Evolutionary conservation across 1,140 invertebrate species (phyloP), one percentile per base, ranked within the genome.

Genomic region (Drosophila mojavensis): DNA sequence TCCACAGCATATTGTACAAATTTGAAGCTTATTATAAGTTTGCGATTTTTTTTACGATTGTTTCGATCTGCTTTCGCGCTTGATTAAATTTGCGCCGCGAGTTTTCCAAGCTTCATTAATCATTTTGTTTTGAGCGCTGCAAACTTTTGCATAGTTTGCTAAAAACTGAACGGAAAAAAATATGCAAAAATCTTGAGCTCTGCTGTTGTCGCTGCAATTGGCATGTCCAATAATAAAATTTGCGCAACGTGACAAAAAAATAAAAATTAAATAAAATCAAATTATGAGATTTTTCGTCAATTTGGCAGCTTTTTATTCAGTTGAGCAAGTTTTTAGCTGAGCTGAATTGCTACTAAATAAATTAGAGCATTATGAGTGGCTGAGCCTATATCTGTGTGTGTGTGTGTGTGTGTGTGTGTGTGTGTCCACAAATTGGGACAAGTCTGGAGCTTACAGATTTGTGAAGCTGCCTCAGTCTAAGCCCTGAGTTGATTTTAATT

Each of bases 1-100:
- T 1, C 20, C 10, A 41, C 41, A 68, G 68, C 73, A 77, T 77
- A 83, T 83, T 79, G 79, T 41, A 75, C 84, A 72, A 88, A 86
- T 88, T 84, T 80, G 39, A 54, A 89, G 84, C 84, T 89, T 88
- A 89, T 89, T 84, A 89, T 75, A 88, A 89, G 67, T 89, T 83
- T 50, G 15, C 59, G 30, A 68, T 81, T 73, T 86, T 24, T 17
- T 77, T 50, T 58, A 36, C 55, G 66, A 72, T 78, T 89, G 80
- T 89, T 89, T 80, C 74, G 77, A 84, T 89, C 78, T 78, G 78
- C 72, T 76, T 81, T 77, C 67, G 70, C 81, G 84, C 84, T 89
- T 89, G 84, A 89, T 89, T 89, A 89, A 89, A 89, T 89, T 88
- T 89, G 7, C 72, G 67, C 84, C 68, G 36, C 80, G 75, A 84